A percentile compares a stretch with the other conserved stretches of the same genome.
Conservation (phyloP, 2,113 vertebrate genomes). For the Mus pahari region DNA sequence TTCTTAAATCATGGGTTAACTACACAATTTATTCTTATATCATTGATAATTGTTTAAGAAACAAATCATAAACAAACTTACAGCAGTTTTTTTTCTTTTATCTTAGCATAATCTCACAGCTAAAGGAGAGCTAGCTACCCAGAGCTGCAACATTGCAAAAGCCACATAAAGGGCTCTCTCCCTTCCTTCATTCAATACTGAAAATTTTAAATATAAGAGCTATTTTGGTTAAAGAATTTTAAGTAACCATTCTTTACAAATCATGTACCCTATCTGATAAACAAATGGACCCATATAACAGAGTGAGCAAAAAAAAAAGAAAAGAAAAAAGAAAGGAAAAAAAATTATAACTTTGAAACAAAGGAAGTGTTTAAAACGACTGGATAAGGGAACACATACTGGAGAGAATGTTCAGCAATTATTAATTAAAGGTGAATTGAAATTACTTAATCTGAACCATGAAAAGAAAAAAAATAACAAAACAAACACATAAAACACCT, state of each 20-base stretch:
- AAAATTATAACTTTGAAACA: neutral
- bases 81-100: neutral
- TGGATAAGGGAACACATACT: no score
- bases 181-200: neutral
- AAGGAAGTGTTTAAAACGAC: neutral
- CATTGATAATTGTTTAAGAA: neutral
- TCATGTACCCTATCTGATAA: neutral
- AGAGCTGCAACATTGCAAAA: neutral
- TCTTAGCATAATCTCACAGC: neutral
- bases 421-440: neutral
- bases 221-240: neutral
- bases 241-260: constrained; percentile 18
- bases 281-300: neutral
- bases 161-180: neutral
- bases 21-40: neutral
- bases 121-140: neutral
- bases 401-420: neutral
- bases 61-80: neutral
- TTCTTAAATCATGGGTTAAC: neutral
- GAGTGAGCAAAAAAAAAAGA: neutral
- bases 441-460: neutral
- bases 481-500: neutral
- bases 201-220: neutral
- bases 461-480: neutral
- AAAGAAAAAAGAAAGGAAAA: no score